Percentiles rank a stretch among this genome's conserved stretches.
phyloP scores from a whole-genome alignment of 2,888 invertebrate genomes.

The Drosophila macrospina region DNA sequence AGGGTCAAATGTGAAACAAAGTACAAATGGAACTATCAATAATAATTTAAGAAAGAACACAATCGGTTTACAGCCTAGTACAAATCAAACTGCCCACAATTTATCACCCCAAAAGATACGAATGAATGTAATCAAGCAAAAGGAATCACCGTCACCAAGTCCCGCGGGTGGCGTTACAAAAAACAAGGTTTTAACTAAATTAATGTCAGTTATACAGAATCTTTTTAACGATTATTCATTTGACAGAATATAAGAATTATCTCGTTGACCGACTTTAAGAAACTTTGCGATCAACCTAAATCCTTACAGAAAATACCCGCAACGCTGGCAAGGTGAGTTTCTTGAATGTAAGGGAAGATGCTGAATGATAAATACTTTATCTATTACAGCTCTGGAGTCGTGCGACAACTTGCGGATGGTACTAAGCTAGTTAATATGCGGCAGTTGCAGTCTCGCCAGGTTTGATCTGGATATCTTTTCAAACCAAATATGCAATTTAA shows the following conservation, averaged over 20 bases:
- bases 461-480: slow-evolving; percentile 31
- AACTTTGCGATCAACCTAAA: slow-evolving; percentile 82
- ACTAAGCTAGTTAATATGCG: slow-evolving; percentile 74
- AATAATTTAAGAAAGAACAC: slow-evolving; percentile 52
- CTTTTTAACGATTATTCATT: background rate
- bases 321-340: slow-evolving; percentile 75
- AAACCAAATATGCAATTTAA: background rate
- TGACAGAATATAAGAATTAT: slow-evolving; percentile 84
- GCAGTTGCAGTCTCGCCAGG: slow-evolving; percentile 72
- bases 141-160: slow-evolving; percentile 46
- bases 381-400: slow-evolving; percentile 73
- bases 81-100: slow-evolving; percentile 35
- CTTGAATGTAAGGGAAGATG: background rate
- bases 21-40: slow-evolving; percentile 47
- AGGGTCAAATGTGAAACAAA: slow-evolving; percentile 44
- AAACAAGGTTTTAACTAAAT: slow-evolving; percentile 56
- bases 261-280: slow-evolving; percentile 84
- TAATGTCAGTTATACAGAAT: background rate
- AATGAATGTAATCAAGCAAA: slow-evolving; percentile 74
- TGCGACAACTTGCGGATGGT: slow-evolving; percentile 70
- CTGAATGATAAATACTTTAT: background rate
- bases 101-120: slow-evolving; percentile 70
- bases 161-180: slow-evolving; percentile 61
- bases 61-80: slow-evolving; percentile 42
- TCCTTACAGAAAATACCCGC: slow-evolving; percentile 80